A percentile compares a stretch with the other conserved stretches of the same genome.
Evolutionary conservation across 2,888 invertebrate genomes (phyloP).

Genomic region (Dyspetes luteomarginatus): DNA sequence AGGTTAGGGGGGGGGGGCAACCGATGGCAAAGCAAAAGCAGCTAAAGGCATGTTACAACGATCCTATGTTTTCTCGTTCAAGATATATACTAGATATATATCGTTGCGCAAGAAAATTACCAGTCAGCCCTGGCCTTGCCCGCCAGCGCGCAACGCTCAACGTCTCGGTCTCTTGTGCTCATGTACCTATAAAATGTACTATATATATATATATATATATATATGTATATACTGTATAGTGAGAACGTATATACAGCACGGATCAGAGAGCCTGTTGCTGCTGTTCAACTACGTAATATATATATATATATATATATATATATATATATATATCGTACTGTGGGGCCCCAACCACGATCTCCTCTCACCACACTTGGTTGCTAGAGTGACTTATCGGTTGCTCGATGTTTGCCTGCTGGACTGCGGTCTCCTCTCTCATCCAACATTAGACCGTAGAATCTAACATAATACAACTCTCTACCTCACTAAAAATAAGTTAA

Average conservation of each 20-base stretch:
- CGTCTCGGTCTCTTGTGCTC: conserved; percentile 52
- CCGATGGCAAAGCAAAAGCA: conserved; percentile 10
- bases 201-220: neutral
- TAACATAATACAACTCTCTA: conserved; percentile 9
- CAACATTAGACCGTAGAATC: conserved; percentile 31
- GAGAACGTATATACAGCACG: conserved; percentile 11
- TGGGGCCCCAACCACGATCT: neutral
- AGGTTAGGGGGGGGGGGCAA: neutral
- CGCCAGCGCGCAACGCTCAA: conserved; percentile 69
- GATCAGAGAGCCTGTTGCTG: conserved; percentile 31
- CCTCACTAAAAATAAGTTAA: conserved; percentile 15
- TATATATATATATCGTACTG: neutral
- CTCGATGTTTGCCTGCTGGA: neutral
- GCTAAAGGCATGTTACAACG: conserved; percentile 24
- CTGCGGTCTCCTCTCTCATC: conserved; percentile 5
- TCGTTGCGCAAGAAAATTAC: conserved; percentile 78
- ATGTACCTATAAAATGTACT: conserved; percentile 6
- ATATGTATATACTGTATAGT: neutral
- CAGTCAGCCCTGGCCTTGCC: conserved; percentile 79
- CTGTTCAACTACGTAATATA: neutral
- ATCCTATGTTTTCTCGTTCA: conserved; percentile 13
- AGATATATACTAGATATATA: conserved; percentile 22
- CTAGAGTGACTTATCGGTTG: neutral
- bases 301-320: neutral
- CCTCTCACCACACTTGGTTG: neutral